Conservation (phyloP, 2,797 vertebrate species). For the Sciurus vulgaris region DNA sequence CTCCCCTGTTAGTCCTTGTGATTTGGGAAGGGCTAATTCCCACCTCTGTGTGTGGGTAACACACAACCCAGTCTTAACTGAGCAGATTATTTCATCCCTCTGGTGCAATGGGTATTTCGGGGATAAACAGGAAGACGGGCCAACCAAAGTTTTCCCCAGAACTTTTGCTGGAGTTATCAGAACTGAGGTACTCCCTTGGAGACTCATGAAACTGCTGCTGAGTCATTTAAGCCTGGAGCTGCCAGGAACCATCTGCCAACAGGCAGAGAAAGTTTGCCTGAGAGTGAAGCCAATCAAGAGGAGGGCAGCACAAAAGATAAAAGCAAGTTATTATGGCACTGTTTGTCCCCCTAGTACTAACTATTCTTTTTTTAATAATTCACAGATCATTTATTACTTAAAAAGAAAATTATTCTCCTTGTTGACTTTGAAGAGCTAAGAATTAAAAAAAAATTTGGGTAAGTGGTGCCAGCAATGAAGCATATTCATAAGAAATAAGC, state of each 20-base stretch:
- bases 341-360: not conserved
- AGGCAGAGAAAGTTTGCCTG: not conserved
- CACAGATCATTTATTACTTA: slow-evolving; percentile 63
- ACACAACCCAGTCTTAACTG: not conserved
- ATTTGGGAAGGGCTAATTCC: not conserved
- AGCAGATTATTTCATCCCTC: not conserved
- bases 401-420: slow-evolving; percentile 68
- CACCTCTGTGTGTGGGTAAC: not conserved
- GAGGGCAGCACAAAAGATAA: not conserved
- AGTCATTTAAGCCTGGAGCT: not conserved
- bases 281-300: not conserved
- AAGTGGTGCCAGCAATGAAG: slow-evolving; percentile 18
- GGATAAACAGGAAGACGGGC: not conserved
- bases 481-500: slow-evolving; percentile 59
- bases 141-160: slow-evolving; percentile 24
- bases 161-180: not conserved
- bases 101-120: not conserved
- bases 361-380: slow-evolving; percentile 1
- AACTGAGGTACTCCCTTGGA: not conserved
- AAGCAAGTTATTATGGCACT: not conserved
- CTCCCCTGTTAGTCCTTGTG: not conserved
- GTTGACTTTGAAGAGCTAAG: slow-evolving; percentile 68
- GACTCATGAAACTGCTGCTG: not conserved
- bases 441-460: not conserved
- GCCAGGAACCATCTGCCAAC: not conserved